phyloP scores from a whole-genome alignment of 2,797 vertebrate species.

The Falco rusticolus region DNA sequence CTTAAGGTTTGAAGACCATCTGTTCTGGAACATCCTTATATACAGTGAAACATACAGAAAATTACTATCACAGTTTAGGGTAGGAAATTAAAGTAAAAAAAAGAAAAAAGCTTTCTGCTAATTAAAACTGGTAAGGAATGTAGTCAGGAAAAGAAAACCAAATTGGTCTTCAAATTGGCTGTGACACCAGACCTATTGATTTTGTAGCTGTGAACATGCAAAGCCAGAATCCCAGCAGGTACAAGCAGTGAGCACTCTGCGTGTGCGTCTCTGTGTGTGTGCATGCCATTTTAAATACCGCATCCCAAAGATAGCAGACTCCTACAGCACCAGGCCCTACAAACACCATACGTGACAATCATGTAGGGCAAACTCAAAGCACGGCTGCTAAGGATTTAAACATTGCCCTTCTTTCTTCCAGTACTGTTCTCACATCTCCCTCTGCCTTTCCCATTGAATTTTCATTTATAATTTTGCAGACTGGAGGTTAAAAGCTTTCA shows the following conservation, averaged over 20 bases:
- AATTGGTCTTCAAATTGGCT: neutral
- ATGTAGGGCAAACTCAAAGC: neutral
- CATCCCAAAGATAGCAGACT: neutral
- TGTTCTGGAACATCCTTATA: neutral
- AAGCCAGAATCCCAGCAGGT: neutral
- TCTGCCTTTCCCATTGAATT: neutral
- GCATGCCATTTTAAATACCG: neutral
- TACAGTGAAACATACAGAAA: neutral
- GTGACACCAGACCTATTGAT: neutral
- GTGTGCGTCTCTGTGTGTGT: neutral
- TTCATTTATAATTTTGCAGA: neutral
- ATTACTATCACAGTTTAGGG: neutral
- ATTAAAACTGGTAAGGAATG: neutral
- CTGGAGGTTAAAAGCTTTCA: neutral
- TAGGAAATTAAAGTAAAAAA: neutral
- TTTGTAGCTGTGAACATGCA: neutral
- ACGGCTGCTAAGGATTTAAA: neutral
- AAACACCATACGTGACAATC: rapidly evolving
- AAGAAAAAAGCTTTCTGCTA: neutral
- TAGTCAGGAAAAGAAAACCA: neutral
- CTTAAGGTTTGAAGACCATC: neutral
- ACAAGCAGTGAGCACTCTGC: neutral
- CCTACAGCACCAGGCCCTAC: neutral
- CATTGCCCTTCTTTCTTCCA: neutral
- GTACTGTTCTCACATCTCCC: neutral